Evolutionary conservation across 35 echinoderm and acorn worm genomes (phyloP).

Genomic region (Apostichopus californicus): DNA sequence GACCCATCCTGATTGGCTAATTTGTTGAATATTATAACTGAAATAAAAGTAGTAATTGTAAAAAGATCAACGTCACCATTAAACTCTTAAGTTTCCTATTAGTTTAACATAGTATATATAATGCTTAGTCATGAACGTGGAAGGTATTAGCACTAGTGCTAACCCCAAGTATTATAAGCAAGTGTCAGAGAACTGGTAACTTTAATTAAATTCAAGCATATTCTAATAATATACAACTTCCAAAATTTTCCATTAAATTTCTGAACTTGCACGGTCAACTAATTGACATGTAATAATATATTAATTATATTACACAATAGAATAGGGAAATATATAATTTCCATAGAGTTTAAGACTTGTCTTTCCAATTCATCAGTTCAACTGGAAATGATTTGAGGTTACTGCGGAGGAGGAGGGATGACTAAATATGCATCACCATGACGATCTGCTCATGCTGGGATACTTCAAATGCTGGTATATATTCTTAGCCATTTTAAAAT

Average conservation of each 20-base stretch:
- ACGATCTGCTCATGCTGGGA: neutral
- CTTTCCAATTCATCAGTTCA: neutral
- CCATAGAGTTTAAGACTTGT: neutral
- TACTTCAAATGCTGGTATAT: neutral
- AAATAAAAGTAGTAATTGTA: neutral
- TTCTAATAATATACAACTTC: no score
- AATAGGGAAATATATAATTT: neutral
- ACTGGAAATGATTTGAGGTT: neutral
- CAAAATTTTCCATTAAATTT: no score
- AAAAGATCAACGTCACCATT: neutral
- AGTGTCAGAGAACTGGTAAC: no score
- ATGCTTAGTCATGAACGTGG: neutral
- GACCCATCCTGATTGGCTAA: slow-evolving; percentile 84
- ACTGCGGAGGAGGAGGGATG: neutral
- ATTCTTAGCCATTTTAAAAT: neutral
- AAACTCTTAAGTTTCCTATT: no score
- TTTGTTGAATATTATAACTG: neutral
- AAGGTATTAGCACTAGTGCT: neutral
- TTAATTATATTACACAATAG: no score
- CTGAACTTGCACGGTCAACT: no score
- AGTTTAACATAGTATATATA: no score
- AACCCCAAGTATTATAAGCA: no score
- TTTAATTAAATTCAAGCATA: no score
- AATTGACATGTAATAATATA: no score
- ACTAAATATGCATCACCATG: neutral